Evolutionary conservation across 2,797 vertebrate species (phyloP), one percentile per base, ranked within the genome.

Genomic region (Halcyon smyrnensis): DNA sequence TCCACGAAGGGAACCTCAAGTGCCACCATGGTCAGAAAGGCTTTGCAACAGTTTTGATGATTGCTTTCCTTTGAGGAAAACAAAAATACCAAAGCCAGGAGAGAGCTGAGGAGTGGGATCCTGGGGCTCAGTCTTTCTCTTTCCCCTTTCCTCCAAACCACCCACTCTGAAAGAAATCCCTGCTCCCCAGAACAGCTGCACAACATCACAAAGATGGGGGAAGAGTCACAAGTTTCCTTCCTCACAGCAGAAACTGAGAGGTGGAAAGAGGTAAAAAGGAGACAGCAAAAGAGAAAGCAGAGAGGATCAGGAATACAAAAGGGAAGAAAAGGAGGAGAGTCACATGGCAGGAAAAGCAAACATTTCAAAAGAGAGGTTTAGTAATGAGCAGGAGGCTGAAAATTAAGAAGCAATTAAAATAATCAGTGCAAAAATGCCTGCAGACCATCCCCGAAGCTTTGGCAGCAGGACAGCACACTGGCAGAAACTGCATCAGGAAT

Each of bases 361-460:
- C 50, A 67, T 63, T 16, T 45, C 16, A 15, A 65, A 86, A 94
- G 34, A 57, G 50, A 20, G 20, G 23, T 78, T 89, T 74, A 87
- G 63, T n/a, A 92, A 88, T 77, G 53, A 82, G 34, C 12, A 80
- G 65, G 34, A 86, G 28, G 53, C 53, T 30, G 17, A 54, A 54
- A 84, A 92, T 95, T 76, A 91, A 95, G 76, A 64, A 39, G 28
- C 28, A 94, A 90, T 93, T 75, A 73, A 78, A 92, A 88, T 53
- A 78, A 89, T 77, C 53, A 63, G 51, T n/a, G 30, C 34, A 76
- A 24, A 92, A 90, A 76, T 23, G 36, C 39, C 64, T 84, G 81
- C 73, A 88, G 62, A 84, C 12, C 34, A 77, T 69, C 63, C 91
- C 84, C 86, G 77, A 77, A 48, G 51, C 27, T 81, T 78, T 95